Evolutionary conservation across 2,113 vertebrate species (phyloP), one percentile per base, ranked within the genome.

Genomic region (Notarius lentiginosus): DNA sequence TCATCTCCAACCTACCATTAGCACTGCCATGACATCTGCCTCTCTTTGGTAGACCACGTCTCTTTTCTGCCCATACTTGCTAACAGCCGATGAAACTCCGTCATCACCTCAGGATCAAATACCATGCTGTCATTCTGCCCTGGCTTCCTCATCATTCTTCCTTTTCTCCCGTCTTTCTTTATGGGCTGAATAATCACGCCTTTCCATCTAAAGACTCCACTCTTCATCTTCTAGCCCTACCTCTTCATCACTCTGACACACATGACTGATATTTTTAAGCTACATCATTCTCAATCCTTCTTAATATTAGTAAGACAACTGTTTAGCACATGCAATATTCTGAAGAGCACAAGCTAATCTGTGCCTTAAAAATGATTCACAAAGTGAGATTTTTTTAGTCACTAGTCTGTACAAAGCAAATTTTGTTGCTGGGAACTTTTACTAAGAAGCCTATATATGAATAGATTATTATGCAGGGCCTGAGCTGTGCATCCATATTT

Each of bases 341-440:
- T 53, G 41, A 47, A 73, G 65, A 1, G 10, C 65, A 27, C n/a
- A 66, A 70, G 89, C 72, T 90, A 82, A 79, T 84, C 91, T 92
- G 94, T 95, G 94, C 94, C 92, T 94, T 77, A 91, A 90, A 17
- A 80, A 20, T 58, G 0, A 79, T 30, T 79, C n/a, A 17, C 0
- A 4, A 9, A 27, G 7, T 17, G 18, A 18, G 17, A 58, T 58
- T 61, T 61, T 51, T 79, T 79, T 53, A 49, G 15, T 49, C 24
- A 49, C 7, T 49, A 49, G 11, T 80, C 34, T 87, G 79, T 82
- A 63, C 55, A 87, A 24, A 86, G 77, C 7, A 30, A 80, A 79
- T 47, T n/a, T 30, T 68, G n/a, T 53, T 76, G 58, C 22, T 51
- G 55, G 41, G 41, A 15, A 18, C 27, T 47, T 79, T 70, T 86